Percentiles rank a stretch among this genome's conserved stretches.
These are phyloP conservation scores for Sisor rabdophorus DNA, from an alignment of 2,113 vertebrate genomes.

Conservation along the genomic window DNA sequence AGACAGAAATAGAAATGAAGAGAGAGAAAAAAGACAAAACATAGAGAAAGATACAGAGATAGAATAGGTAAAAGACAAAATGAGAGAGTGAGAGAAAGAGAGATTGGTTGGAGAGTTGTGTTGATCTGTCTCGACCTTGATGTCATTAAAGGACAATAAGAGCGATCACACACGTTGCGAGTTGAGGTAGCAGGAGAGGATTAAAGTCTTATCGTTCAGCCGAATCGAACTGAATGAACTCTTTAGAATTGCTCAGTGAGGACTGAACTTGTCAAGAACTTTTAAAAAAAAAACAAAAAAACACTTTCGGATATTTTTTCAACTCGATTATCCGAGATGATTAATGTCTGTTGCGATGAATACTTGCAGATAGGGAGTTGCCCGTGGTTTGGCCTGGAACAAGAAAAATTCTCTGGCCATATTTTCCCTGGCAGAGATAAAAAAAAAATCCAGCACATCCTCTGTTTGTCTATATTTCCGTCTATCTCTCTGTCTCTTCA, in stretches of 20 bases:
- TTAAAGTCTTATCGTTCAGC: slow-evolving; percentile 33
- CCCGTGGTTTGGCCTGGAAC: slow-evolving; percentile 16
- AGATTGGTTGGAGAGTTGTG: slow-evolving; percentile 26
- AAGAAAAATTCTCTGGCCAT: slow-evolving; percentile 34
- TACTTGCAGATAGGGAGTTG: slow-evolving; percentile 37
- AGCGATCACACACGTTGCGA: background rate
- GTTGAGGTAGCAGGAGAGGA: slow-evolving; percentile 3
- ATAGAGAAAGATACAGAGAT: background rate
- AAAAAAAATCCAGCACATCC: slow-evolving; percentile 21
- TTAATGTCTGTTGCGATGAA: slow-evolving; percentile 11
- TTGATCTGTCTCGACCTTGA: slow-evolving; percentile 65
- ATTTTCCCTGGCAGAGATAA: slow-evolving; percentile 34
- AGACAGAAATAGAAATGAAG: too few species aligned
- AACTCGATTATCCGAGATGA: slow-evolving; percentile 16
- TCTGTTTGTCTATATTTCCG: slow-evolving; percentile 25
- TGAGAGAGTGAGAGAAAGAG: background rate
- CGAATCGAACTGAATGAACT: background rate
- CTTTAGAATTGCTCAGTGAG: slow-evolving; percentile 26
- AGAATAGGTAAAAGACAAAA: too few species aligned
- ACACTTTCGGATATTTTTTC: background rate
- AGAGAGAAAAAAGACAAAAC: too few species aligned
- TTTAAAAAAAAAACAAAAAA: too few species aligned
- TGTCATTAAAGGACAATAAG: slow-evolving; percentile 20
- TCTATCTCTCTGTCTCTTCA: slow-evolving; percentile 61
- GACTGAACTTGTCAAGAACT: slow-evolving; percentile 36